A percentile compares a stretch with the other conserved stretches of the same genome.
These are phyloP conservation scores for Ancistrus triradiatus DNA, from an alignment of 2,113 vertebrate genomes.

Conservation along the genomic window DNA sequence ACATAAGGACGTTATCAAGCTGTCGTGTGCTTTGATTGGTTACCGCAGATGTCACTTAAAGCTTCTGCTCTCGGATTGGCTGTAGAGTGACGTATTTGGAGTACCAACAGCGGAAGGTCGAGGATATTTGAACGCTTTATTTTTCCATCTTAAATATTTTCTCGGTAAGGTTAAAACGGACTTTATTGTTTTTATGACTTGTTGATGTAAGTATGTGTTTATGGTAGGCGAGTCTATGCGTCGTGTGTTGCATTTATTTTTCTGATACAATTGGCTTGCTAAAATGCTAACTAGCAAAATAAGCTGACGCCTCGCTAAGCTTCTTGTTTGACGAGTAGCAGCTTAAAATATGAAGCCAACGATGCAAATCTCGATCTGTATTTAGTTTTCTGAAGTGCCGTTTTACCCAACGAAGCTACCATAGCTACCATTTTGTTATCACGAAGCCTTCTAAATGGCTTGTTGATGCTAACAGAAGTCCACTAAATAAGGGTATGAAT, in stretches of 20 bases:
- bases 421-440: neutral
- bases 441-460: neutral
- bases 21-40: conserved; percentile 4
- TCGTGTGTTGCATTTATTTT: neutral
- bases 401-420: neutral
- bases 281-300: neutral
- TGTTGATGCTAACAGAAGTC: neutral
- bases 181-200: neutral
- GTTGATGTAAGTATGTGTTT: neutral
- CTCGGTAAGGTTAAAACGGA: neutral
- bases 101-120: neutral
- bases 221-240: too few relatives aligned
- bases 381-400: neutral
- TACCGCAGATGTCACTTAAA: neutral
- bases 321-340: neutral
- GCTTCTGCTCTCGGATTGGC: conserved; percentile 14
- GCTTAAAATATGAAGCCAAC: neutral
- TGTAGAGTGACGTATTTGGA: neutral
- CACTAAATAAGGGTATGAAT: neutral
- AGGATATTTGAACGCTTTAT: neutral
- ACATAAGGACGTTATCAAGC: too few relatives aligned
- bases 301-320: neutral
- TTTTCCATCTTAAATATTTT: neutral
- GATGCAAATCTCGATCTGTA: neutral
- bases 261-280: neutral